Evolutionary conservation across 2,888 invertebrate species (phyloP), one percentile per base, ranked within the genome.

Genomic region (Cistogaster globosa): DNA sequence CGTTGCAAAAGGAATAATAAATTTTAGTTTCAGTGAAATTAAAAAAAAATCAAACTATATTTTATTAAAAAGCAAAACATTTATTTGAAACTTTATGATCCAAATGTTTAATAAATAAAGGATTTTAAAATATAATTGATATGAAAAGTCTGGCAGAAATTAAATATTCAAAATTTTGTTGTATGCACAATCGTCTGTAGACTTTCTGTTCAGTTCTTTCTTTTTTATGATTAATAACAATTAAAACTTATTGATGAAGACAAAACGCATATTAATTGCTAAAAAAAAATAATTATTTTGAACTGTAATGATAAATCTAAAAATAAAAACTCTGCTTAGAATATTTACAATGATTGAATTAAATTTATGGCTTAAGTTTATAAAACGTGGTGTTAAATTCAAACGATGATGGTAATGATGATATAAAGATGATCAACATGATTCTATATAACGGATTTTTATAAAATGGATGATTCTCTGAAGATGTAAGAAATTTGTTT

Each of bases 1-100:
- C 86, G 84, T 86, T 76, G 84, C 86, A 83, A 87, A 87, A 86
- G 83, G 83, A 83, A 55, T 55, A 60, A 38, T 26, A 68, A 62
- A 20, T 38, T 53, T 18, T 53, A 9, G 32, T 32, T 32, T 32
- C 1, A 16, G 14, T 48, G 14, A 48, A 45, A 45, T 14, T 12
- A 3, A 12, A 48, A 48, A 16, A 16, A 16, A 2, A 1, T 2
- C 45, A 48, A 48, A n/a, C 14, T 4, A 4, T n/a, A 16, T 1
- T n/a, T 48, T 6, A 48, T n/a, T 48, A 16, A 48, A 48, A 14
- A 48, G n/a, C 6, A n/a, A 48, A 48, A 48, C 5, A 16, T 48
- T n/a, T 16, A 48, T 14, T 48, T 48, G 0, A 48, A 48, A 48
- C n/a, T 48, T 48, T 48, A 48, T 6, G 16, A 16, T 7, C 12